These are phyloP conservation scores for Struthio camelus DNA, from an alignment of 2,113 vertebrate genomes.

Conservation along the genomic window DNA sequence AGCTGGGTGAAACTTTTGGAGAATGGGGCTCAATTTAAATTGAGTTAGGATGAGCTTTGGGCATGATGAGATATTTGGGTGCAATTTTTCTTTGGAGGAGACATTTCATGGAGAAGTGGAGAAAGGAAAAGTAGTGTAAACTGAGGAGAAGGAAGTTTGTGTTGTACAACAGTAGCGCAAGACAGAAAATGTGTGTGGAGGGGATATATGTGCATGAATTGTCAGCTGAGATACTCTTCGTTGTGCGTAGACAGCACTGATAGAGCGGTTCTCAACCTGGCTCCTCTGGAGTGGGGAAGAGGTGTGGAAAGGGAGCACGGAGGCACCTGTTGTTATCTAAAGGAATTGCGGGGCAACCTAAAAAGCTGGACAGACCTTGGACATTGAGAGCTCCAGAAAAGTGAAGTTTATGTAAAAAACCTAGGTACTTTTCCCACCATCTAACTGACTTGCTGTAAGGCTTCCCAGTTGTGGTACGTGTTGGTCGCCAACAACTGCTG, in stretches of 20 bases:
- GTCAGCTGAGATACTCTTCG: not conserved
- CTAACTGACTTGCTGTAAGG: not conserved
- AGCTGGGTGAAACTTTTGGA: not conserved
- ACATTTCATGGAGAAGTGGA: not conserved
- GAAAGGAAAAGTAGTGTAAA: not conserved
- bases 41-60: not conserved
- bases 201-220: not conserved
- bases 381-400: not conserved
- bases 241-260: not conserved
- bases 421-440: rapidly evolving
- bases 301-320: not conserved
- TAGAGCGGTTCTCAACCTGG: not conserved
- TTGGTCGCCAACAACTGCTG: not conserved
- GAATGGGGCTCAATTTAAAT: not conserved
- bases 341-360: not conserved
- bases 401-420: not conserved
- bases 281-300: not conserved
- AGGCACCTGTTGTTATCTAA: not conserved
- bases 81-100: not conserved
- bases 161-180: rapidly evolving
- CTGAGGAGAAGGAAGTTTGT: not conserved
- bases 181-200: rapidly evolving
- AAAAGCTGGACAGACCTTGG: not conserved
- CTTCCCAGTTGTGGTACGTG: not conserved
- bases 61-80: not conserved